Conservation (phyloP, 1,140 invertebrate genomes). For the Aethina tumida region DNA sequence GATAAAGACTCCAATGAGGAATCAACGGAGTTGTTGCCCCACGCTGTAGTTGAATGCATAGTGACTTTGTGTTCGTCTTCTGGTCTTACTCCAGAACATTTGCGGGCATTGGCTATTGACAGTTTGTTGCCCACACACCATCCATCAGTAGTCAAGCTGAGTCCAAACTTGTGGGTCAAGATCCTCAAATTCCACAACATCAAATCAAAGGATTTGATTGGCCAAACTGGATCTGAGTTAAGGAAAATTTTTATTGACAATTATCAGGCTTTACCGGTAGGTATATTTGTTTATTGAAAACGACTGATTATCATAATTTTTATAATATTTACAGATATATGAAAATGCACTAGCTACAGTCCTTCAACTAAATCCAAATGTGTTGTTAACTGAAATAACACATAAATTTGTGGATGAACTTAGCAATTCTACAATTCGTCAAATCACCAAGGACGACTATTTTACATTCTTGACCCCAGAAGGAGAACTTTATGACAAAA, state of each 20-base stretch:
- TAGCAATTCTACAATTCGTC: slow-evolving; percentile 58
- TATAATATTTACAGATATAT: slow-evolving; percentile 36
- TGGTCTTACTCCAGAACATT: slow-evolving; percentile 40
- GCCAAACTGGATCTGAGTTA: slow-evolving; percentile 43
- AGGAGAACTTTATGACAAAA: slow-evolving; percentile 85
- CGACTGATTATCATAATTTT: slow-evolving; percentile 3
- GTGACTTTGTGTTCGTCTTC: slow-evolving; percentile 41
- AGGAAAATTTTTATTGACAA: slow-evolving; percentile 49
- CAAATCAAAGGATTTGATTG: slow-evolving; percentile 46
- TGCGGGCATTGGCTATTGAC: slow-evolving; percentile 46
- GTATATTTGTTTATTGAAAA: slow-evolving; percentile 16
- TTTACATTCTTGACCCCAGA: slow-evolving; percentile 81
- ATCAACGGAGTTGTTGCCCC: slow-evolving; percentile 16
- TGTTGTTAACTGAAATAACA: slow-evolving; percentile 48
- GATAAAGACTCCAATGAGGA: slow-evolving; percentile 14
- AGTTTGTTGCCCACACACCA: slow-evolving; percentile 58
- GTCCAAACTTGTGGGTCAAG: slow-evolving; percentile 50
- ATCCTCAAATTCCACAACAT: slow-evolving; percentile 46
- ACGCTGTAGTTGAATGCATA: slow-evolving; percentile 37
- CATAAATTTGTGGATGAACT: slow-evolving; percentile 42
- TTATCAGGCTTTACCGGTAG: slow-evolving; percentile 45
- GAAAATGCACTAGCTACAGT: slow-evolving; percentile 59
- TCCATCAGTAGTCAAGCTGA: slow-evolving; percentile 46
- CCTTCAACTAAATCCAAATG: slow-evolving; percentile 49
- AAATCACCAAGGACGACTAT: slow-evolving; percentile 77